Conservation (phyloP, 2,113 vertebrate species). For the Actinemys pallida region DNA sequence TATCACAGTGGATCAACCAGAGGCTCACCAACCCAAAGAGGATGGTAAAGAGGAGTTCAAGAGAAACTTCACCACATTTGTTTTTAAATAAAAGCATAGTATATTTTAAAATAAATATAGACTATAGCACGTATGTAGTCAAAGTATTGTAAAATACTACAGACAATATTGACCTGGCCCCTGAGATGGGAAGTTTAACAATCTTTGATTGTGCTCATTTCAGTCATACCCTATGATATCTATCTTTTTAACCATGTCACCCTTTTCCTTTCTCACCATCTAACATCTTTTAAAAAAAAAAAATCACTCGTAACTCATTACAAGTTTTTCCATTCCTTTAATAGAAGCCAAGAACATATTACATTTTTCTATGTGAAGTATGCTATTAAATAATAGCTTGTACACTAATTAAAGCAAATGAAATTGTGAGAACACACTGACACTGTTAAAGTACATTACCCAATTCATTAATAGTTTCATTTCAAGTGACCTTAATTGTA, state of each 20-base stretch:
- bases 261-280: constrained; percentile 25
- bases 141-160: not conserved
- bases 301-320: constrained; percentile 58
- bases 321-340: constrained; percentile 70
- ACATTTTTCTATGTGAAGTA: constrained; percentile 77
- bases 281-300: not conserved
- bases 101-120: not conserved
- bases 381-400: constrained; percentile 82
- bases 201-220: not conserved
- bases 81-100: not conserved
- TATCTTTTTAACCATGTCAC: constrained; percentile 36
- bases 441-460: constrained; percentile 84
- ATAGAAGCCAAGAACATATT: constrained; percentile 73
- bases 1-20: not conserved
- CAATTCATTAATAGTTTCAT: constrained; percentile 83
- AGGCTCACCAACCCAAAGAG: not conserved
- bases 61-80: not conserved
- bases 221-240: constrained; percentile 6
- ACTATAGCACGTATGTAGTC: not conserved
- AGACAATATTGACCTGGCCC: not conserved
- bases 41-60: not conserved
- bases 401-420: constrained; percentile 83
- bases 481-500: constrained; percentile 85
- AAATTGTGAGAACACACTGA: constrained; percentile 83
- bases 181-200: not conserved